phyloP scores from a whole-genome alignment of 2,888 invertebrate genomes.

The Sarcophaga variegata region DNA sequence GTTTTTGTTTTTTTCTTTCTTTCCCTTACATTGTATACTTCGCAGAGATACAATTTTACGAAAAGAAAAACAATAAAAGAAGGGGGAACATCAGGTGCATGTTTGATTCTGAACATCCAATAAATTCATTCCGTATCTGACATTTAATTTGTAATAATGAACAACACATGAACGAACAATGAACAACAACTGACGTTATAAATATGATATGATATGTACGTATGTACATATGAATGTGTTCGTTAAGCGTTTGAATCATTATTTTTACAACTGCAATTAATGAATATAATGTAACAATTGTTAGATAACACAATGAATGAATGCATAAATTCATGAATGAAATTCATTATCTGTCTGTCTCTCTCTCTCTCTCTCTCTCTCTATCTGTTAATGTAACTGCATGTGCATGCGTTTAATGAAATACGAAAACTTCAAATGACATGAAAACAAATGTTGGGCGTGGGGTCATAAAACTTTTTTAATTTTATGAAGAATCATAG shows the following conservation, averaged over 20 bases:
- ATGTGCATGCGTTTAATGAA: too few relatives aligned
- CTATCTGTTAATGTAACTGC: too few relatives aligned
- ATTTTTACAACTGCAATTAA: not conserved
- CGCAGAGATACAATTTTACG: not conserved
- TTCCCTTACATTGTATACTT: not conserved
- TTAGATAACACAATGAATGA: not conserved
- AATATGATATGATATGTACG: too few relatives aligned
- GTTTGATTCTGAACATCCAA: conserved; percentile 61
- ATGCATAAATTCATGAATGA: too few relatives aligned
- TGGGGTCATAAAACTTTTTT: not conserved
- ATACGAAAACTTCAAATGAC: not conserved
- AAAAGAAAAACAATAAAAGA: not conserved
- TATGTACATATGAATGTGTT: not conserved
- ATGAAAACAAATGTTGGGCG: not conserved
- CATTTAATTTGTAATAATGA: conserved; percentile 67
- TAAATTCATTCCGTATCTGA: conserved; percentile 64
- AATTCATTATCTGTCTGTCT: too few relatives aligned
- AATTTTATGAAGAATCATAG: not conserved
- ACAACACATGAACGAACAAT: conserved; percentile 39
- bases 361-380: too few relatives aligned
- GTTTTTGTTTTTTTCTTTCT: too few relatives aligned
- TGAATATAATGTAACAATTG: not conserved
- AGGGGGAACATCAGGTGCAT: conserved; percentile 48
- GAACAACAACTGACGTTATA: not conserved
- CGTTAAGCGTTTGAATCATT: not conserved